Conservation (phyloP, 2,888 invertebrate species). For the Chorisops tibialis region DNA sequence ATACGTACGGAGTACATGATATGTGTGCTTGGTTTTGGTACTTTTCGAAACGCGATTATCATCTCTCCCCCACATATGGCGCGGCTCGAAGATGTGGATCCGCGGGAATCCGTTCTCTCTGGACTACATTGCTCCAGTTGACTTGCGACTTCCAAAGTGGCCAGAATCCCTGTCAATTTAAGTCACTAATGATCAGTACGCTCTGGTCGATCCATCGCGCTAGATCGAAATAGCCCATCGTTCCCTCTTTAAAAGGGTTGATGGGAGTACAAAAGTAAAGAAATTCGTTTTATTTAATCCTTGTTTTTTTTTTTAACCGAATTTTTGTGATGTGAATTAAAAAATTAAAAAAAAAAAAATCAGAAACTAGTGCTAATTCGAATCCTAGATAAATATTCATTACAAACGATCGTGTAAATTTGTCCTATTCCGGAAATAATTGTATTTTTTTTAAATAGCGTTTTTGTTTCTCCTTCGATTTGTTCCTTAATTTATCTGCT, state of each 20-base stretch:
- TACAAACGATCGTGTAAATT: not conserved
- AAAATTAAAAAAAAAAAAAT: too few species aligned
- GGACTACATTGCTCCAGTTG: constrained; percentile 40
- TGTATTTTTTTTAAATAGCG: not conserved
- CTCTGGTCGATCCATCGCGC: constrained; percentile 50
- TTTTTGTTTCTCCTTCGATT: constrained; percentile 3
- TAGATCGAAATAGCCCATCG: constrained; percentile 44
- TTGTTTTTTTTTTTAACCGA: not conserved
- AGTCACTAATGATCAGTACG: constrained; percentile 42
- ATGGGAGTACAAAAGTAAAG: constrained; percentile 22
- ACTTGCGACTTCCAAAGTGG: constrained; percentile 51
- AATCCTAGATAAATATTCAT: not conserved
- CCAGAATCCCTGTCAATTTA: constrained; percentile 35
- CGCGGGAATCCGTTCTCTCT: constrained; percentile 17
- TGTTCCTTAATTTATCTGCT: constrained; percentile 9
- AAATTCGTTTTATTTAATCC: constrained; percentile 1
- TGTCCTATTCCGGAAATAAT: not conserved
- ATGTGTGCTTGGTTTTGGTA: too few species aligned
- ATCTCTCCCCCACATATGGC: constrained; percentile 28
- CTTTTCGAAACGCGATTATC: too few species aligned
- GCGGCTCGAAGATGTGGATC: not conserved
- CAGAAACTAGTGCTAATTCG: not conserved
- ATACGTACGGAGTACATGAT: not conserved
- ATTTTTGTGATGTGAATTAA: not conserved
- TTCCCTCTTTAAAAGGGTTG: constrained; percentile 37